Conservation (phyloP, 1,140 invertebrate genomes). For the Tyrophagus putrescentiae region DNA sequence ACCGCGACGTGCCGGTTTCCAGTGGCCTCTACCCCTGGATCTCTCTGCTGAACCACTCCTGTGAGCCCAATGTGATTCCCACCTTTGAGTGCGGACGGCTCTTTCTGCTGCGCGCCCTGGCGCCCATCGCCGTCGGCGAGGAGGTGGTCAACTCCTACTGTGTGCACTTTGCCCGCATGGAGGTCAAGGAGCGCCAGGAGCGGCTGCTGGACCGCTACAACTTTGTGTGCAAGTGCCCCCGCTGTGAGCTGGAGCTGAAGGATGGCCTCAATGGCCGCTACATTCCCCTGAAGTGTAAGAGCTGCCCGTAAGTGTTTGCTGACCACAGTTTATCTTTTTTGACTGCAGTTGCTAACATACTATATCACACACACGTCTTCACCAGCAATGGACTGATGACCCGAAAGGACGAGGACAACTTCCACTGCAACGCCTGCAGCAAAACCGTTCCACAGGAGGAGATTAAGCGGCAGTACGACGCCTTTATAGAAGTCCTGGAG, state of each 20-base stretch:
- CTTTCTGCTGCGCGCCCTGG: conserved; percentile 43
- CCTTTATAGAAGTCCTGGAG: too few species aligned
- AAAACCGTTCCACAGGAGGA: too few species aligned
- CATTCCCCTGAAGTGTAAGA: too few species aligned
- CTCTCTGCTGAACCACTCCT: conserved; percentile 79
- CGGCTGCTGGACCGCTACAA: conserved; percentile 65
- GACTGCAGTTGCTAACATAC: too few species aligned
- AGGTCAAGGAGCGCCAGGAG: conserved; percentile 43
- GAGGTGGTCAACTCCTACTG: conserved; percentile 63
- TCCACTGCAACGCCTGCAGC: too few species aligned
- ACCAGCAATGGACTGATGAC: too few species aligned
- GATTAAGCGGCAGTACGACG: too few species aligned
- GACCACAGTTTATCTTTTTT: too few species aligned
- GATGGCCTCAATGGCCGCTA: conserved; percentile 25
- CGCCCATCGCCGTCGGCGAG: conserved; percentile 38
- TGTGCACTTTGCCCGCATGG: conserved; percentile 57
- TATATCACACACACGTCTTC: too few species aligned
- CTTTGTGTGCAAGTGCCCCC: conserved; percentile 61
- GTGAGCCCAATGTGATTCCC: conserved; percentile 58
- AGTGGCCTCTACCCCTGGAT: conserved; percentile 70
- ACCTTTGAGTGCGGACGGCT: conserved; percentile 37
- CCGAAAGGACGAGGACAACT: too few species aligned
- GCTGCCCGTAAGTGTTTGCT: too few species aligned
- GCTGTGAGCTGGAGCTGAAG: conserved; percentile 48
- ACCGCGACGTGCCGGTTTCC: conserved; percentile 46